Evolutionary conservation across 1,140 invertebrate genomes (phyloP), one percentile per base, ranked within the genome.

Genomic region (Microplitis mediator): DNA sequence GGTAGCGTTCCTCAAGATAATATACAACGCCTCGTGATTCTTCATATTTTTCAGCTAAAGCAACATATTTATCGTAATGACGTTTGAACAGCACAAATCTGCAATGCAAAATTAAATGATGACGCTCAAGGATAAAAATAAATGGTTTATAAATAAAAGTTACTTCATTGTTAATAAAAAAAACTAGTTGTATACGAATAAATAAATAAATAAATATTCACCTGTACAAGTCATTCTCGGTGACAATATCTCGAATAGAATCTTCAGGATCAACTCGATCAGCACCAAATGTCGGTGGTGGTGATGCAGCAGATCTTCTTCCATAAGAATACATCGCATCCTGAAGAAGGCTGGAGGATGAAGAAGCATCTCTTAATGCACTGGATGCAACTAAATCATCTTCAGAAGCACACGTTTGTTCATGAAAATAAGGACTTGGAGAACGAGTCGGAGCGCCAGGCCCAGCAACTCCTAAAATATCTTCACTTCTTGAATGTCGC

Each of bases 211-310:
- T 74, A 23, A 54, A 54, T 61, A 16, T n/a, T 8, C 39, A 91
- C 90, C 89, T 89, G 80, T 90, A 91, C 71, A 91, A 87, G 81
- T 91, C 90, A 80, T 91, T 91, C 74, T 91, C 90, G 3, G 89
- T 90, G 56, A 91, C 88, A 74, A 91, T 91, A 77, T 91, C 90
- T 39, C 90, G 81, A 69, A 91, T 91, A 73, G 90, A 91, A 77
- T 91, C 90, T 76, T 91, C 90, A 11, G 90, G 90, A 79, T 91
- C 90, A 72, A 91, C 83, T 60, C 86, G 80, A 78, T 91, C 90
- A 66, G 77, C 76, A 0, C 13, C 45, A 35, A 71, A 71, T 31
- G 32, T 74, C 34, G 65, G 64, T 31, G 35, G 71, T 1, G 32
- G 54, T 52, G 66, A 39, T 14, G 71, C 14, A 23, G n/a, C 35